Base-by-base conservation (phyloP, 2,797 vertebrate genomes). In the Geotrypetes seraphini region DNA sequence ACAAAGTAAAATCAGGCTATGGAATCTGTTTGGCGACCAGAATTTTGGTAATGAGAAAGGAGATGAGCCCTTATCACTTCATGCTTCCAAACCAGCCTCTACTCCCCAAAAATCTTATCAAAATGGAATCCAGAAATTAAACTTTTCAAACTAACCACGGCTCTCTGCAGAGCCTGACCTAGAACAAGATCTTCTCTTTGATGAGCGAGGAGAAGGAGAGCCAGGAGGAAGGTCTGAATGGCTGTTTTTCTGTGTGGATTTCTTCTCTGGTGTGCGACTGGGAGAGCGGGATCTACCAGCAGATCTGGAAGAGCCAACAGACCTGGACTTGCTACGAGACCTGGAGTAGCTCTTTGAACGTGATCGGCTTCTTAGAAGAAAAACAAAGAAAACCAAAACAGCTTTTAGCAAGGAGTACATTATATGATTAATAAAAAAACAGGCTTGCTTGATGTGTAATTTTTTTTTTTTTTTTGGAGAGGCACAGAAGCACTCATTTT, bases 241-340 rank as follows among this genome's bases (percentile, higher is more conserved):
- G 73, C 51, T 50, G 3, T 66, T 61, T 33, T 73, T 69, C 52
- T 67, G 69, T 0, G 80, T 64, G 1, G 70, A 46, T 57, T 89
- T 94, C 71, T 86, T 89, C 39, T 92, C 90, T 4, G 89, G 89
- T 4, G 87, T 89, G 44, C 86, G 86, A 36, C 88, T 92, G 44
- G 50, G 30, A 1, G 89, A 90, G 10, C 84, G 77, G 35, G 87
- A 89, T 1, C 58, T 62, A 31, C 64, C 81, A 25, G 41, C 53
- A 24, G 78, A 81, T 2, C 71, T 69, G 31, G 66, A 67, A 21
- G 72, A 68, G 40, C 78, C 81, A 26, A 50, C 54, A 16, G 71
- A 77, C 12, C 69, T 36, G 36, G 73, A 81, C 12, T 78, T 73
- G 60, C 80, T 83, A 33, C 60, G 63, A 3, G 79, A 83, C 17